Conservation (phyloP, 2,888 invertebrate genomes). For the Hydroisotoma schaefferi region DNA sequence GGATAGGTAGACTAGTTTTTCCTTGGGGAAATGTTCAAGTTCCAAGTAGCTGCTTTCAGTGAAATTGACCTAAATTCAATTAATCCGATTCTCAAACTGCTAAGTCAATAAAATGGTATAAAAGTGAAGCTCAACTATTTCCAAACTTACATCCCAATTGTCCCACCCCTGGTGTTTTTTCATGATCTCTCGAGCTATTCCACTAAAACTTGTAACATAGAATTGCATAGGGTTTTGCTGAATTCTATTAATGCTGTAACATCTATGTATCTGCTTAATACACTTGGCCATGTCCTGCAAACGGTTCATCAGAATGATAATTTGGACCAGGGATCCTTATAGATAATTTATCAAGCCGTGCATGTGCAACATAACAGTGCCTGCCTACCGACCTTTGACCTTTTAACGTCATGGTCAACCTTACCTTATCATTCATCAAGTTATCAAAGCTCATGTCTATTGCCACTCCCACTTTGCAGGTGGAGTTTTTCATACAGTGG, state of each 20-base stretch:
- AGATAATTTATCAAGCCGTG: too few species aligned
- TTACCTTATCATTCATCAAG: constrained; percentile 75
- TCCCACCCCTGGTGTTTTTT: constrained; percentile 79
- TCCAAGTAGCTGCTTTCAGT: constrained; percentile 64
- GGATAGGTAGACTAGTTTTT: constrained; percentile 81
- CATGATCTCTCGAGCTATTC: constrained; percentile 69
- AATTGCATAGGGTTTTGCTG: constrained; percentile 74
- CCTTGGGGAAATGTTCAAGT: constrained; percentile 63
- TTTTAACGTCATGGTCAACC: too few species aligned
- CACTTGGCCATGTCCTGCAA: constrained; percentile 75
- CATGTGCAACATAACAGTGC: too few species aligned
- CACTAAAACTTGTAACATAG: constrained; percentile 74
- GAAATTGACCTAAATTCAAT: constrained; percentile 62
- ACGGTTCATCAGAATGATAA: too few species aligned
- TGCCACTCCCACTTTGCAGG: constrained; percentile 67
- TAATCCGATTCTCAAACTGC: not conserved
- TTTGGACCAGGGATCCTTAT: too few species aligned
- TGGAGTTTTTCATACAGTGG: constrained; percentile 65
- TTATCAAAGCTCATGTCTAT: constrained; percentile 90
- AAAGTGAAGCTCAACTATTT: not conserved
- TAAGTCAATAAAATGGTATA: not conserved
- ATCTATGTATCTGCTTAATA: constrained; percentile 82
- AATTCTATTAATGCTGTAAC: constrained; percentile 86
- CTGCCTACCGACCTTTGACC: too few species aligned
- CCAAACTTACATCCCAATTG: constrained; percentile 80